Percentiles rank a stretch among this genome's conserved stretches.
Conservation (phyloP, 2,113 vertebrate genomes). For the Toxostoma redivivum region DNA sequence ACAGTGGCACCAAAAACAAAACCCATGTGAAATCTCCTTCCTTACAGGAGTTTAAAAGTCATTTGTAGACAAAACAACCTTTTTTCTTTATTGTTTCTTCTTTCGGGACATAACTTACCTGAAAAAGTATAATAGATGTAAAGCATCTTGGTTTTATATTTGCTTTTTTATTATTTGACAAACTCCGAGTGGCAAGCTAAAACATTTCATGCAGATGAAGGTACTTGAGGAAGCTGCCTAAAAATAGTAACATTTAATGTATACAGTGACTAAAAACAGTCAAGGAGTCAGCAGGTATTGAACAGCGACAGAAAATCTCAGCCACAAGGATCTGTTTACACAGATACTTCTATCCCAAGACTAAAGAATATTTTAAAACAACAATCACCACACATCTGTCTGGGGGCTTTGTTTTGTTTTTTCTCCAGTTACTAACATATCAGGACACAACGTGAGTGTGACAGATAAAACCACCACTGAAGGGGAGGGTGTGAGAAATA, state of each 20-base stretch:
- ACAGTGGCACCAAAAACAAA: not conserved
- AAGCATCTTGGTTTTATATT: not conserved
- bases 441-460: not conserved
- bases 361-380: not conserved
- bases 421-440: not conserved
- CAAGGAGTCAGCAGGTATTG: not conserved
- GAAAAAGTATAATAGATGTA: not conserved
- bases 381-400: not conserved
- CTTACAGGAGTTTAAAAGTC: not conserved
- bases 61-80: not conserved
- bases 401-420: not conserved
- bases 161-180: not conserved
- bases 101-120: not conserved
- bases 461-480: not conserved
- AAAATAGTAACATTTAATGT: not conserved
- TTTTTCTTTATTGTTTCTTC: not conserved
- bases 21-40: not conserved
- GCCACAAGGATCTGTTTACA: not conserved
- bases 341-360: not conserved
- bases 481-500: not conserved
- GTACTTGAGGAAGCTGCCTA: not conserved
- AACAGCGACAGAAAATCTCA: not conserved
- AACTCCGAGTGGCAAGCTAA: not conserved
- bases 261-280: not conserved
- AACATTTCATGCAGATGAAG: not conserved